These are phyloP conservation scores for Lepidurus packardi DNA, from an alignment of 1,140 invertebrate genomes.

Conservation along the genomic window DNA sequence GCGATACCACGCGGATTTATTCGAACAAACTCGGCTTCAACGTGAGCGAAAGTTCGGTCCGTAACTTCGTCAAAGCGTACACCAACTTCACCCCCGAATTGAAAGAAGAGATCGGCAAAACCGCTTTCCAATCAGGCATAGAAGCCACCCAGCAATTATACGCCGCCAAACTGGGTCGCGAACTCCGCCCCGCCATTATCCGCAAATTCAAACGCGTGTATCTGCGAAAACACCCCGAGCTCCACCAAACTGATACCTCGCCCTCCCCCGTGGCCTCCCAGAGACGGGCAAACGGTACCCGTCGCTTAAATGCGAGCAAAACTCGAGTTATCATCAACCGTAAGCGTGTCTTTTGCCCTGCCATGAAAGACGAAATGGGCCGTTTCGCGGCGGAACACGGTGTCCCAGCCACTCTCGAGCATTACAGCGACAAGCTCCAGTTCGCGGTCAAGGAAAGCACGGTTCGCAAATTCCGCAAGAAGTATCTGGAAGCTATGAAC, in stretches of 20 bases:
- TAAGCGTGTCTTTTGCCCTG: slow-evolving; percentile 24
- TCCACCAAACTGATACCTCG: slow-evolving; percentile 15
- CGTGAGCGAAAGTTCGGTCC: slow-evolving; percentile 44
- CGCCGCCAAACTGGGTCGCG: slow-evolving; percentile 40
- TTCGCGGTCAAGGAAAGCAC: slow-evolving; percentile 42
- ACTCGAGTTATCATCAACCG: background rate
- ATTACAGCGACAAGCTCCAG: slow-evolving; percentile 42
- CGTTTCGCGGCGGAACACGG: slow-evolving; percentile 41
- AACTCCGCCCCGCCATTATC: slow-evolving; percentile 41
- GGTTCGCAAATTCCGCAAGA: slow-evolving; percentile 43
- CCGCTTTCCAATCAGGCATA: slow-evolving; percentile 41
- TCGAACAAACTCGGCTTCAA: slow-evolving; percentile 39
- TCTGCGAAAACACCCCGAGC: slow-evolving; percentile 37
- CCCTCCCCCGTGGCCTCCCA: background rate
- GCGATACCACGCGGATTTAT: slow-evolving; percentile 37
- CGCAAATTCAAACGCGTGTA: slow-evolving; percentile 43
- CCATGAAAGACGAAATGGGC: slow-evolving; percentile 43
- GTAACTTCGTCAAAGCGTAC: slow-evolving; percentile 44
- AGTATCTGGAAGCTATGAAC: slow-evolving; percentile 32
- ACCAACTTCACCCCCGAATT: slow-evolving; percentile 41
- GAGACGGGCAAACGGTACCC: background rate
- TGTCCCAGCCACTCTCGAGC: slow-evolving; percentile 40
- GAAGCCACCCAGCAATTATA: slow-evolving; percentile 42
- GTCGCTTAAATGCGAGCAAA: background rate
- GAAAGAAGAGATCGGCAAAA: slow-evolving; percentile 44